Evolutionary conservation across 2,797 vertebrate species (phyloP).

Genomic region (Ispidina lecontei): DNA sequence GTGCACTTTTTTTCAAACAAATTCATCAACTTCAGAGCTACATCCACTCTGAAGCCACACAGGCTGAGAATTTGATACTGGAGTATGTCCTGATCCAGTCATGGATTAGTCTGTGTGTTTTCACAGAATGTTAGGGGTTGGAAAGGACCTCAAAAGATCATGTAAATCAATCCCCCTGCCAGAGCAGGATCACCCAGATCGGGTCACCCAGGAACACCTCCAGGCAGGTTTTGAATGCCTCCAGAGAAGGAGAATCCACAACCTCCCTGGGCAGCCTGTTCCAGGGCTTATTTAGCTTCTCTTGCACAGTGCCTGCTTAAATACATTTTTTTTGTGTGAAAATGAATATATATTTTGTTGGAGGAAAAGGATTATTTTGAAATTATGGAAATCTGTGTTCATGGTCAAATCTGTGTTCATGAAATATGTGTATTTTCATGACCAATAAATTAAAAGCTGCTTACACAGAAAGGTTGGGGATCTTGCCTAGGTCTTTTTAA

Average conservation of each 20-base stretch:
- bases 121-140: too few species aligned
- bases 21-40: background rate
- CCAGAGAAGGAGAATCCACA: too few species aligned
- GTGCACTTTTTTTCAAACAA: background rate
- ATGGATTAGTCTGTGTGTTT: rapidly evolving
- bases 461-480: rapidly evolving
- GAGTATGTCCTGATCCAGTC: background rate
- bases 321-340: background rate
- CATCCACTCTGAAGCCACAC: background rate
- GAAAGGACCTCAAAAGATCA: too few species aligned
- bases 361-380: constrained; percentile 28
- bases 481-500: background rate
- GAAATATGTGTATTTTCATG: rapidly evolving
- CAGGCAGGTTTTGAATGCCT: too few species aligned
- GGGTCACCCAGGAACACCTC: too few species aligned
- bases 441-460: rapidly evolving
- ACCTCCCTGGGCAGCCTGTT: too few species aligned
- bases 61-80: background rate
- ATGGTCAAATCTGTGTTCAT: background rate
- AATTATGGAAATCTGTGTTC: background rate
- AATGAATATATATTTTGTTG: background rate
- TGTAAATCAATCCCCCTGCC: too few species aligned
- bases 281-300: background rate
- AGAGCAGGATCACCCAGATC: too few species aligned
- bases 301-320: background rate